Conservation (phyloP, 2,888 invertebrate genomes). For the Euplexia lucipara region DNA sequence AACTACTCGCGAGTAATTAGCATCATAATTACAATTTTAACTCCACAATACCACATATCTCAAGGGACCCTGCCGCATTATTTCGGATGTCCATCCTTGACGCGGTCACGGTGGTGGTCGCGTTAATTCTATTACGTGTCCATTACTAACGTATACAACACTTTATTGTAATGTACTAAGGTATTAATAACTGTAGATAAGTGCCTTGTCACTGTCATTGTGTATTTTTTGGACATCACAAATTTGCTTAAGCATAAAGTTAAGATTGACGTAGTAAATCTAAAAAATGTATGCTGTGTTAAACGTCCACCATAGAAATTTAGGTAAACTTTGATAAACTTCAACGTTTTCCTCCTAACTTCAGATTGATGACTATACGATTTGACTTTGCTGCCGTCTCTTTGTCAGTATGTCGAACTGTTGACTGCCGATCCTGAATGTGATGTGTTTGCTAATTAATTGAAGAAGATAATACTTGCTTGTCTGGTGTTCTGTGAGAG, state of each 20-base stretch:
- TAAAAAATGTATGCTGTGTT: too few relatives aligned
- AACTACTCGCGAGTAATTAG: slow-evolving; percentile 37
- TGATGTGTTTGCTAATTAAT: too few relatives aligned
- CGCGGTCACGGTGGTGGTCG: slow-evolving; percentile 62
- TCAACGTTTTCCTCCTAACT: too few relatives aligned
- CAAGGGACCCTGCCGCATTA: slow-evolving; percentile 55
- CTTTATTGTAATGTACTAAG: slow-evolving; percentile 25
- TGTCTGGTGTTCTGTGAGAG: too few relatives aligned
- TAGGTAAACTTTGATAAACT: too few relatives aligned
- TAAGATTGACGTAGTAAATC: slow-evolving; percentile 7
- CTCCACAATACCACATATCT: slow-evolving; percentile 8
- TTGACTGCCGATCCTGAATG: too few relatives aligned
- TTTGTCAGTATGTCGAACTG: too few relatives aligned
- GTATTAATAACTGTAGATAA: slow-evolving; percentile 15
- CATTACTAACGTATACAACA: slow-evolving; percentile 32
- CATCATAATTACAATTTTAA: slow-evolving; percentile 32
- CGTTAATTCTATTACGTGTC: slow-evolving; percentile 59
- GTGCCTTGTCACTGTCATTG: slow-evolving; percentile 29
- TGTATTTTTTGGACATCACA: background rate
- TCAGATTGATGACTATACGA: too few relatives aligned
- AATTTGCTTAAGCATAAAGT: slow-evolving; percentile 20
- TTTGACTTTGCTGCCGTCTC: too few relatives aligned
- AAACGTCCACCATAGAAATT: too few relatives aligned
- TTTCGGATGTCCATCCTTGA: slow-evolving; percentile 64
- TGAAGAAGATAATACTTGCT: too few relatives aligned